A percentile compares a stretch with the other conserved stretches of the same genome.
Evolutionary conservation across 2,888 invertebrate genomes (phyloP).

Genomic region (Keiferia lycopersicella): DNA sequence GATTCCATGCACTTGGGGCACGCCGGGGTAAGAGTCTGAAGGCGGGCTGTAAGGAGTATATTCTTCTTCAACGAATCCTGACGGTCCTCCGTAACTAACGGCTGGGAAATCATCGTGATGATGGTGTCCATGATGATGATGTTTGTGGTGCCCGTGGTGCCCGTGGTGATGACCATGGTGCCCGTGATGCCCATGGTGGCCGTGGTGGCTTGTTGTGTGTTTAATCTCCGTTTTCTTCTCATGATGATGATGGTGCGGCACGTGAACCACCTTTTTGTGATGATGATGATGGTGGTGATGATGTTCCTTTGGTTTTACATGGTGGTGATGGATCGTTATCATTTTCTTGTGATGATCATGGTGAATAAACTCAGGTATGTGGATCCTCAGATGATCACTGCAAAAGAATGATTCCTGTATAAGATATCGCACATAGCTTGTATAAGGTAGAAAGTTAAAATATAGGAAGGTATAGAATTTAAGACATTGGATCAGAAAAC

Average conservation of each 20-base stretch:
- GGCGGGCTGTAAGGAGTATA: slow-evolving; percentile 44
- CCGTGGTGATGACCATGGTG: slow-evolving; percentile 46
- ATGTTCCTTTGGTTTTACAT: slow-evolving; percentile 74
- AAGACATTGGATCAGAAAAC: too few species aligned
- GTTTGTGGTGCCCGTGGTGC: slow-evolving; percentile 47
- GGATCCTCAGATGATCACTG: slow-evolving; percentile 81
- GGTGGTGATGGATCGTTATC: slow-evolving; percentile 80
- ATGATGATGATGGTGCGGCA: slow-evolving; percentile 59
- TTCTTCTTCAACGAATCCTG: slow-evolving; percentile 58
- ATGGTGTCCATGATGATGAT: slow-evolving; percentile 48
- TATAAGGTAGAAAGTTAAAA: slow-evolving; percentile 21
- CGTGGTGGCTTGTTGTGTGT: slow-evolving; percentile 38
- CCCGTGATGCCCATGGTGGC: slow-evolving; percentile 44
- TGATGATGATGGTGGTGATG: slow-evolving; percentile 67
- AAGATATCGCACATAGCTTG: neutral
- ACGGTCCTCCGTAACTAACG: slow-evolving; percentile 48
- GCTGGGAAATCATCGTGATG: slow-evolving; percentile 57
- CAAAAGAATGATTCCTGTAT: slow-evolving; percentile 42
- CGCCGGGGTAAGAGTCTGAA: slow-evolving; percentile 32
- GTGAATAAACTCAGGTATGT: slow-evolving; percentile 82
- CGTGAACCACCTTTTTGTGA: slow-evolving; percentile 48
- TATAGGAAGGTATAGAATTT: too few species aligned
- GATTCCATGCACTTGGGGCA: slow-evolving; percentile 52
- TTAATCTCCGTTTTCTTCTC: slow-evolving; percentile 29
- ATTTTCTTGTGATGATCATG: slow-evolving; percentile 83